Base-by-base conservation (phyloP, 2,797 vertebrate genomes). In the Acrocephalus scirpaceus region DNA sequence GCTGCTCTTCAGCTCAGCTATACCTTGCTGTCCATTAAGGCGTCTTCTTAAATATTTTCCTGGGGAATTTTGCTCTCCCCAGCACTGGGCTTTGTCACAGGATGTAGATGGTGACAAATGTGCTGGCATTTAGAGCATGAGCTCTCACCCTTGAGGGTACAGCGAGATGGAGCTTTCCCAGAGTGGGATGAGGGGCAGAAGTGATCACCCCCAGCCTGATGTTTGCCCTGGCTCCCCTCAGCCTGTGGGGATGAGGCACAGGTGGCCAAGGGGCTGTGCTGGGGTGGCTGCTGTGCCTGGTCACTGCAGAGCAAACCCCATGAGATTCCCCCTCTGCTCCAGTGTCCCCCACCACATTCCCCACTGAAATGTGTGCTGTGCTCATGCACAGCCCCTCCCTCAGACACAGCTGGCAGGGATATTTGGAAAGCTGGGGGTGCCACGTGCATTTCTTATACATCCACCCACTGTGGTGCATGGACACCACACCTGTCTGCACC, bases 291-390 rank as follows among this genome's bases (percentile, higher is more conserved):
- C 65, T 10, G 1, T 10, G 53, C 27, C 40, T 56, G 42, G 14
- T 16, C 11, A 19, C 72, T 67, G 38, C 32, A 53, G 29, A 38
- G 20, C 27, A 9, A 27, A 12, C 51, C 67, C 77, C 42, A 3
- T 3, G 5, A 45, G 30, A 65, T 11, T 11, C 36, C 21, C 32
- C n/a, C 48, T 65, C 51, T 32, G 22, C 79, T n/a, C n/a, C n/a
- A n/a, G n/a, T n/a, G n/a, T n/a, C n/a, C n/a, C 27, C 14, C 29
- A 13, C 9, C n/a, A 57, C 0, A 0, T 57, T 13, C 14, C 23
- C 57, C 62, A 54, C 10, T 6, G 53, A 44, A 62, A 84, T 10
- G 12, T 7, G 1, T 2, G 6, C 1, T 17, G 16, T 51, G 48
- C 26, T 7, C 4, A 0, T n/a, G 27, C 29, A 13, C 45, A n/a